A percentile compares a stretch with the other conserved stretches of the same genome.
Evolutionary conservation across 2,888 invertebrate species (phyloP).

Genomic region (Palloptera scutellata): DNA sequence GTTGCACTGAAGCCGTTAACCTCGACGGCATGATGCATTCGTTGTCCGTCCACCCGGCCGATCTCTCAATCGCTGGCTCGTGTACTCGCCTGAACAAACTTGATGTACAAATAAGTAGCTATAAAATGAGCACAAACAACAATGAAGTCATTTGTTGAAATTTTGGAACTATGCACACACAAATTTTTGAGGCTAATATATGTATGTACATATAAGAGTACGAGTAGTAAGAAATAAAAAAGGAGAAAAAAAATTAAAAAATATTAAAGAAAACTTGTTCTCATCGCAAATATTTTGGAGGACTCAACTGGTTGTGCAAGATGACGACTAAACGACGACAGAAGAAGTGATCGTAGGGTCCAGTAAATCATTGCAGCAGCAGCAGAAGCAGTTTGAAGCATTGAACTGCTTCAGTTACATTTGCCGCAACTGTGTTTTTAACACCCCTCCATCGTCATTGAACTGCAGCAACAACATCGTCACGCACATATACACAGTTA

Average conservation of each 20-base stretch:
- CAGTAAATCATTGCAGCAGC: too few species aligned
- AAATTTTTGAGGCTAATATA: slow-evolving; percentile 34
- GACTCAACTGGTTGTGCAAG: slow-evolving; percentile 13
- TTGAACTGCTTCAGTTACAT: too few species aligned
- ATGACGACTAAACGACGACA: not conserved
- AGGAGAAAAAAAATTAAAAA: slow-evolving; percentile 26
- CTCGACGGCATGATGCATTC: slow-evolving; percentile 46
- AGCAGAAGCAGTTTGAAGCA: too few species aligned
- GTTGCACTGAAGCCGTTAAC: slow-evolving; percentile 62
- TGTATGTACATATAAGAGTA: not conserved
- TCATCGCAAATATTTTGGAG: slow-evolving; percentile 22
- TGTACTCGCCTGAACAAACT: slow-evolving; percentile 44
- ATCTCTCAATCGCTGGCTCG: not conserved
- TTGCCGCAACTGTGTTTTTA: too few species aligned
- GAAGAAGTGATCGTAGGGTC: too few species aligned
- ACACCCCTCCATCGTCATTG: not conserved
- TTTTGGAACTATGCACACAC: slow-evolving; percentile 46
- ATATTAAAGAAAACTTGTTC: slow-evolving; percentile 30
- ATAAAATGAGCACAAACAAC: not conserved
- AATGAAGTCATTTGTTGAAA: slow-evolving; percentile 59
- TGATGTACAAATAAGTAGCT: slow-evolving; percentile 46
- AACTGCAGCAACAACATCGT: not conserved
- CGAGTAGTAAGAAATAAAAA: not conserved
- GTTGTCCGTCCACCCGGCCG: slow-evolving; percentile 40
- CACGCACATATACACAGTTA: slow-evolving; percentile 5